phyloP scores from a whole-genome alignment of 2,113 vertebrate genomes.

The Diadophis punctatus region DNA sequence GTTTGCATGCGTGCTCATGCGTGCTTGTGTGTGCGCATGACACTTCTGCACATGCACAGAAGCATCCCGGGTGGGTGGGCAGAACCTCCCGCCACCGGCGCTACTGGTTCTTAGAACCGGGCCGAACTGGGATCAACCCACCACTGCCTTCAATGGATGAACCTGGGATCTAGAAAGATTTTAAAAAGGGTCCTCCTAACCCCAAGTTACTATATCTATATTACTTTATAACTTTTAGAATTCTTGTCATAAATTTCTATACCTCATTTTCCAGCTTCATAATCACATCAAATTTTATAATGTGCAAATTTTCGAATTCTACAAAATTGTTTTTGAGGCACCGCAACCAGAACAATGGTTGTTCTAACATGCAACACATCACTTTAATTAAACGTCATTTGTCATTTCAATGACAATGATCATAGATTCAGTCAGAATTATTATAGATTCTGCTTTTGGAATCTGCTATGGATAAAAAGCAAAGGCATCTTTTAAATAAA shows the following conservation, averaged over 20 bases:
- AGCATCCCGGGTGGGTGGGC: too few species aligned
- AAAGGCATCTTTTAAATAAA: neutral
- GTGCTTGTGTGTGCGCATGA: too few species aligned
- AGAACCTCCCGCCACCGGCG: too few species aligned
- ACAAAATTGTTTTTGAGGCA: neutral
- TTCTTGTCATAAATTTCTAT: neutral
- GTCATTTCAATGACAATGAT: neutral
- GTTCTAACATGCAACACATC: neutral
- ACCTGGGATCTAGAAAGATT: neutral
- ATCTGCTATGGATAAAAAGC: neutral
- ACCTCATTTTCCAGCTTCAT: neutral
- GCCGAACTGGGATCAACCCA: too few species aligned
- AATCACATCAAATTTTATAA: neutral
- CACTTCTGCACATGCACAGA: too few species aligned
- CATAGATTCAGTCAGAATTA: neutral
- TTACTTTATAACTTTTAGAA: neutral
- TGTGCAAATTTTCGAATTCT: neutral
- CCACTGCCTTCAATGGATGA: too few species aligned
- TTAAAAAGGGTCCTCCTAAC: neutral
- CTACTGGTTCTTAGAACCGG: too few species aligned
- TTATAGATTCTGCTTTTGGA: neutral
- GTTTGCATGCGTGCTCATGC: too few species aligned
- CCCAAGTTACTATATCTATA: neutral
- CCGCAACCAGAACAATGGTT: neutral
- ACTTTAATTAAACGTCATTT: neutral